Evolutionary conservation across 2,797 vertebrate species (phyloP).

Genomic region (Huso huso): DNA sequence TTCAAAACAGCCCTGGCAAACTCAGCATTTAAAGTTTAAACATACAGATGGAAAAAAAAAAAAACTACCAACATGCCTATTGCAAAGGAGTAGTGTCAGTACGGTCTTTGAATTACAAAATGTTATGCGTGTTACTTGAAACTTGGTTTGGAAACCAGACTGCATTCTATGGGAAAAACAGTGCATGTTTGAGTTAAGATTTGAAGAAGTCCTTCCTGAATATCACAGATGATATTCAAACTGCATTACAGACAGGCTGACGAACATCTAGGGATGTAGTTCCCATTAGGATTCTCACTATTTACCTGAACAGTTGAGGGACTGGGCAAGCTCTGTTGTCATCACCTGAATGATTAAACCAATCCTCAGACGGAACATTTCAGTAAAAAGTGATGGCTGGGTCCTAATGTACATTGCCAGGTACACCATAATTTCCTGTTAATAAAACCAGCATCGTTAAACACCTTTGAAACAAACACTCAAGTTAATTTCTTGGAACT

Average conservation of each 20-base stretch:
- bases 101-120: too few species aligned
- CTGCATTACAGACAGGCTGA: background rate
- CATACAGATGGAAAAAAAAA: background rate
- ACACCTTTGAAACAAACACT: background rate
- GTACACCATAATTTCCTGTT: conserved; percentile 95
- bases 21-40: conserved; percentile 9
- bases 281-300: background rate
- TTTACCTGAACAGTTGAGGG: conserved; percentile 82
- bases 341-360: conserved; percentile 98
- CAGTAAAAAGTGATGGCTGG: conserved; percentile 79
- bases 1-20: conserved; percentile 1
- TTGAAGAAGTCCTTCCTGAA: background rate
- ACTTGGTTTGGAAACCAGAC: too few species aligned
- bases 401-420: conserved; percentile 93
- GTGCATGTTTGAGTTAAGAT: background rate
- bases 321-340: conserved; percentile 86
- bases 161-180: too few species aligned
- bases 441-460: background rate
- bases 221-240: background rate
- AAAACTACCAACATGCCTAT: background rate
- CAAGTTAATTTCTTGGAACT: background rate
- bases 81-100: too few species aligned
- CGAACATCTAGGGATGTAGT: background rate
- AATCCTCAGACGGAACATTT: conserved; percentile 92
- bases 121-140: too few species aligned